Evolutionary conservation across 2,888 invertebrate genomes (phyloP).

Genomic region (Caenorhabditis angaria): DNA sequence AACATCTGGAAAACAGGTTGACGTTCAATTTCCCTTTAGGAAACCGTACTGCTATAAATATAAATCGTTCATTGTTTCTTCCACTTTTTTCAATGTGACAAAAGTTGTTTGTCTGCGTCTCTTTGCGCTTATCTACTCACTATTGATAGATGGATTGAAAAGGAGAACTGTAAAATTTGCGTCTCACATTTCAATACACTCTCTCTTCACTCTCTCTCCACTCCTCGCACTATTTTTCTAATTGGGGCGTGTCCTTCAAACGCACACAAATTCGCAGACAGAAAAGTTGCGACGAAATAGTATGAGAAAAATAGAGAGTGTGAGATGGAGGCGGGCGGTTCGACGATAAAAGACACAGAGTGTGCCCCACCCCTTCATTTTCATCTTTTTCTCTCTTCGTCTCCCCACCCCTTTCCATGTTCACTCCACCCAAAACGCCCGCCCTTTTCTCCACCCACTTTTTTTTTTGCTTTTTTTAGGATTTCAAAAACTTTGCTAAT

Average conservation of each 20-base stretch:
- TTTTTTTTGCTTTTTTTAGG: background rate
- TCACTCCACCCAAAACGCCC: conserved; percentile 2
- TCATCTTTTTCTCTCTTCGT: background rate
- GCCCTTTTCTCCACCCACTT: background rate
- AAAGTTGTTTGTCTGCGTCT: conserved; percentile 1
- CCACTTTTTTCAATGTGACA: background rate
- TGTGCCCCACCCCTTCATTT: conserved; percentile 1
- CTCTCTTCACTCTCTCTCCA: background rate
- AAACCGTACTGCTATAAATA: background rate
- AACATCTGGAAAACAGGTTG: too few species aligned
- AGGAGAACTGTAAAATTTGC: background rate
- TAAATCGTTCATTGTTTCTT: background rate
- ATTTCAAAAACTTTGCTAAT: background rate
- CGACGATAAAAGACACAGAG: background rate
- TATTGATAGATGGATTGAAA: conserved; percentile 2
- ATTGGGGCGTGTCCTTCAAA: conserved; percentile 6
- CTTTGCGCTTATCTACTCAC: conserved; percentile 1
- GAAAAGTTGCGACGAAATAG: background rate
- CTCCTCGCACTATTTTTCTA: conserved; percentile 8
- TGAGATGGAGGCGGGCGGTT: background rate
- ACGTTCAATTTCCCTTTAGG: too few species aligned
- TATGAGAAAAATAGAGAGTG: background rate
- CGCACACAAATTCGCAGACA: background rate
- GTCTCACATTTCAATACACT: background rate
- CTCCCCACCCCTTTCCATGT: background rate